Evolutionary conservation across 2,888 invertebrate genomes (phyloP).

Genomic region (Cabera pusaria): DNA sequence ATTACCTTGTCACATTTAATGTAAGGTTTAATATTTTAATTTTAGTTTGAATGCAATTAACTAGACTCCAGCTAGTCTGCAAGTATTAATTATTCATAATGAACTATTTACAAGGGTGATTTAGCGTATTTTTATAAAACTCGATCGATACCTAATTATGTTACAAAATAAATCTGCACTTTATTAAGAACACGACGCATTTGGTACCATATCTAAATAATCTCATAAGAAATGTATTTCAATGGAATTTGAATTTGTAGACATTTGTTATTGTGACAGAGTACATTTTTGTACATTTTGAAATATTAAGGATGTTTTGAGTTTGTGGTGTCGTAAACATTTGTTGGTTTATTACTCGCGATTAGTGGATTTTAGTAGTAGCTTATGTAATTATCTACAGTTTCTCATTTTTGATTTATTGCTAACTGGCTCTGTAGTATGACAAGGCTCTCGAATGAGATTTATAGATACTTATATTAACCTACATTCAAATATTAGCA

Average conservation of each 20-base stretch:
- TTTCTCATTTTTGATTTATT: constrained; percentile 15
- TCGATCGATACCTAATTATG: constrained; percentile 9
- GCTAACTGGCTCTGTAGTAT: not conserved
- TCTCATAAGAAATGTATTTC: no score
- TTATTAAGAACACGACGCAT: no score
- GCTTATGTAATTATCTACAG: constrained; percentile 28
- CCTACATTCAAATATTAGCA: no score
- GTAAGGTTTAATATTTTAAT: constrained; percentile 12
- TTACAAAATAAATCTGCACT: no score
- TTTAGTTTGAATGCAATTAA: constrained; percentile 13
- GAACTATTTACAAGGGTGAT: constrained; percentile 39
- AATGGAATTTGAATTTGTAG: no score
- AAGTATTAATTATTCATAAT: constrained; percentile 39
- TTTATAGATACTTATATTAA: no score
- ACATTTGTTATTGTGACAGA: constrained; percentile 1
- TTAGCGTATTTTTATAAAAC: constrained; percentile 4
- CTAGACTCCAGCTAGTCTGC: constrained; percentile 13
- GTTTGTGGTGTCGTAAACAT: constrained; percentile 18
- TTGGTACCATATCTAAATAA: constrained; percentile 3
- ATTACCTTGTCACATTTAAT: constrained; percentile 7
- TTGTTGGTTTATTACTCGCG: constrained; percentile 29
- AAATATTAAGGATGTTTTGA: no score
- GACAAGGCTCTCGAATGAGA: not conserved
- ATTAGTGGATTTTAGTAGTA: constrained; percentile 26
- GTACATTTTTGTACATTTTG: not conserved